Evolutionary conservation across 2,113 vertebrate species (phyloP).

Genomic region (Hippolais icterina): DNA sequence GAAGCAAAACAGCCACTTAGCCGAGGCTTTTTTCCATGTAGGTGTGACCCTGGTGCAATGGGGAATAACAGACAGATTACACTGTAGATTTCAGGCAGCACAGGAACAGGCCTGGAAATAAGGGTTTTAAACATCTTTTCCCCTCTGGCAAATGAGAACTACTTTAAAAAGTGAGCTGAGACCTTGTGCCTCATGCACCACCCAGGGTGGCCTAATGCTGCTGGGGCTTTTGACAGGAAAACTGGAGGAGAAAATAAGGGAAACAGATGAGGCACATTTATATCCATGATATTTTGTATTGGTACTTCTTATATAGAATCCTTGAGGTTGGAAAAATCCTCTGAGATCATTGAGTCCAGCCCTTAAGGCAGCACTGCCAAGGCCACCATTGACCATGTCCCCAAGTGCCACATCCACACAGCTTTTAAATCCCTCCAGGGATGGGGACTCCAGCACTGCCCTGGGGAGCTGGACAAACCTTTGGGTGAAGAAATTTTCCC

Average conservation of each 20-base stretch:
- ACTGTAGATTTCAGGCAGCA: not conserved
- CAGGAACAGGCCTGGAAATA: not conserved
- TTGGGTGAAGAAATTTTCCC: not conserved
- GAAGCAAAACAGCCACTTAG: not conserved
- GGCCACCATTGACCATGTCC: not conserved
- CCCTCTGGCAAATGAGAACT: not conserved
- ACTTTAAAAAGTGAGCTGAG: not conserved
- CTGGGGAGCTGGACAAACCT: not conserved
- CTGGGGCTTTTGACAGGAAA: not conserved
- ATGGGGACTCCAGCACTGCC: no score
- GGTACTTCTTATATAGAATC: not conserved
- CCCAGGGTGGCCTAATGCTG: not conserved
- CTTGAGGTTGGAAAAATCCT: not conserved
- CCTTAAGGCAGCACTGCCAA: not conserved
- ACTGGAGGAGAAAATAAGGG: not conserved
- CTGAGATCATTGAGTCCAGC: rapidly evolving
- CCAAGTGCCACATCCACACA: not conserved
- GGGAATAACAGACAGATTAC: not conserved
- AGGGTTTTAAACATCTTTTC: not conserved
- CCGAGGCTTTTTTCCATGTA: not conserved
- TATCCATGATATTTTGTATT: not conserved
- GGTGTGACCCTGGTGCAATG: not conserved
- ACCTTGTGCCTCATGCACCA: rapidly evolving
- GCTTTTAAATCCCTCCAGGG: not conserved
- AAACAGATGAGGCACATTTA: rapidly evolving